Base-by-base conservation (phyloP, 2,888 invertebrate genomes). In the Drosophila anomalata region DNA sequence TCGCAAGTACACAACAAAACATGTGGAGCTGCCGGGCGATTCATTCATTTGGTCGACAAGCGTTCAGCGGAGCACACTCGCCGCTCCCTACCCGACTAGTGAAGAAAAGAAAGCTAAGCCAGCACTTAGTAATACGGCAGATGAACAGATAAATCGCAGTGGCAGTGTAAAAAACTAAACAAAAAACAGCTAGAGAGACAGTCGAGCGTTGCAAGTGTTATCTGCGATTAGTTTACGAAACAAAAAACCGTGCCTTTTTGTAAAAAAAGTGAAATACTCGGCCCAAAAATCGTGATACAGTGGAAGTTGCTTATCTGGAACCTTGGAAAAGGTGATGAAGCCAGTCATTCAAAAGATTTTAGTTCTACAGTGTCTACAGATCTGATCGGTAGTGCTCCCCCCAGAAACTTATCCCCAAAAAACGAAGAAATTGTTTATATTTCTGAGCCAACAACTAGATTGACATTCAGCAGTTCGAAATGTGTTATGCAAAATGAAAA, bases 41-140 rank as follows among this genome's bases (percentile, higher is more conserved):
- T 71, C 75, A 77, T 79, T 84, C 84, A 84, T 85, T 89, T 73
- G 58, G 48, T 52, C 69, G 69, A 67, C 71, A 77, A 82, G 68
- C 88, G 77, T 73, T 73, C 73, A 70, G 26, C 73, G 61, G 73
- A 65, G 70, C 89, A 60, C 61, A 89, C 79, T 22, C 22, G 20
- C 20, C 22, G 20, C 20, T 20, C 44, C 12, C 22, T 58, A 33
- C 24, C 20, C 20, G 52, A n/a, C 29, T 44, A 26, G 44, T 53
- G 41, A 33, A 47, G 17, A 51, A 31, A 75, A 61, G 36, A 70
- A 47, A 78, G 46, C 55, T 39, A 50, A 50, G 46, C 5, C 55
- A 73, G 7, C 14, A 14, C 11, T 1, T 20, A 42, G 56, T 51
- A 53, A 57, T 65, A 52, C 61, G 60, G 68, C 61, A 83, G 75